These are phyloP conservation scores for Hymenochirus boettgeri DNA, from an alignment of 2,113 vertebrate species.

Conservation along the genomic window DNA sequence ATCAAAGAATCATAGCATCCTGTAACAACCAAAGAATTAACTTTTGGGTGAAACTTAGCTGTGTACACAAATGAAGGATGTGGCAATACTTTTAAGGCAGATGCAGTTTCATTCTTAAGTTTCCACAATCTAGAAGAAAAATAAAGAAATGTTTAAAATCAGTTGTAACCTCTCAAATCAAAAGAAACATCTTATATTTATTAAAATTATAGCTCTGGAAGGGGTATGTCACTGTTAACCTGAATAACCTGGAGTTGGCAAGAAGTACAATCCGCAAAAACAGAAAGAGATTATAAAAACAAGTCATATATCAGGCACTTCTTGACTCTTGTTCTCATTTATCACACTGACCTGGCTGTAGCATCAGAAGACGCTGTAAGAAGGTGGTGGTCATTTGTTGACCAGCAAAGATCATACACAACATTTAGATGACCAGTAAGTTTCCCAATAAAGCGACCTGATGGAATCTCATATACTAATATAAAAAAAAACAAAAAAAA, in stretches of 20 bases:
- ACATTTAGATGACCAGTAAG: slow-evolving; percentile 91
- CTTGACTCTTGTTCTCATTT: no score
- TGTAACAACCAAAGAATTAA: slow-evolving; percentile 73
- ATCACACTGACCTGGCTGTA: slow-evolving; percentile 85
- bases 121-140: slow-evolving; percentile 78
- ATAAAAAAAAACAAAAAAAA: slow-evolving; percentile 34
- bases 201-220: no score
- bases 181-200: no score
- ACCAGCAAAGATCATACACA: slow-evolving; percentile 96
- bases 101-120: slow-evolving; percentile 64
- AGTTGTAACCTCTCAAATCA: no score
- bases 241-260: no score
- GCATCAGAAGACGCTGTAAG: slow-evolving; percentile 92
- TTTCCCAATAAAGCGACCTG: slow-evolving; percentile 78
- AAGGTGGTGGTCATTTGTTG: slow-evolving; percentile 73
- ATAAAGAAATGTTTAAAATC: slow-evolving; percentile 10
- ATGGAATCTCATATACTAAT: slow-evolving; percentile 93
- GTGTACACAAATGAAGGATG: slow-evolving; percentile 93
- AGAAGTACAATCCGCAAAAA: no score
- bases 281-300: no score
- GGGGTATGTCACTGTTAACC: no score
- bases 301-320: no score
- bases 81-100: slow-evolving; percentile 82
- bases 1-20: slow-evolving; percentile 86
- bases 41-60: slow-evolving; percentile 84